Base-by-base conservation (phyloP, 2,888 invertebrate genomes). In the Cheilosia vernalis region DNA sequence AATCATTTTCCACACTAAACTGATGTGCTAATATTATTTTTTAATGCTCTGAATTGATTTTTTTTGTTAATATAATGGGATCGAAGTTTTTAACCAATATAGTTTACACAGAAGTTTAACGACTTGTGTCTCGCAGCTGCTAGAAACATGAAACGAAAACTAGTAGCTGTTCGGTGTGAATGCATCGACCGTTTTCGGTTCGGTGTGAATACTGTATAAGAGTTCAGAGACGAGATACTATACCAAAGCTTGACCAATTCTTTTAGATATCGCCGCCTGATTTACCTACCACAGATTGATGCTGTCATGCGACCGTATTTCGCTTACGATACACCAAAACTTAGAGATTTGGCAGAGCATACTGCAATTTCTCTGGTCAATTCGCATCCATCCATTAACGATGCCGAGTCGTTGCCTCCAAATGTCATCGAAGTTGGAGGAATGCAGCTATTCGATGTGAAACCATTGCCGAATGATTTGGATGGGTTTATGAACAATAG, bases 341-440 rank as follows among this genome's bases (percentile, higher is more conserved):
- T 88, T 0, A 73, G 83, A 0, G 87, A 89, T 13, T 21, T 90
- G 24, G 88, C 88, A 9, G 85, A 87, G 33, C 82, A 79, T 0
- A 86, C 89, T n/a, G 79, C 88, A 21, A 10, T 92, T 2, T 85
- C 89, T 13, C 87, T 92, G 13, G 89, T 91, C 0, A 92, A 92
- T 77, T 89, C 90, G 0, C 89, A 92, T 87, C 88, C 90, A 1
- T 88, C 89, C 0, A 73, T 90, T 4, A 90, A 91, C 49, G 89
- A 89, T 76, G 87, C 89, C 2, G 89, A 90, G 40, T 89, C 91
- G 33, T 40, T 91, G n/a, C 90, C 91, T 2, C 90, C 90, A 4
- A 90, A 90, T 86, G 87, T 92, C 0, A 88, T 92, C n/a, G 90
- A 91, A 87, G 89, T 92, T 2, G 92, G 90, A 9, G 92, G 92